Evolutionary conservation across 2,888 invertebrate genomes (phyloP).

Genomic region (Chrysomela aeneicollis): DNA sequence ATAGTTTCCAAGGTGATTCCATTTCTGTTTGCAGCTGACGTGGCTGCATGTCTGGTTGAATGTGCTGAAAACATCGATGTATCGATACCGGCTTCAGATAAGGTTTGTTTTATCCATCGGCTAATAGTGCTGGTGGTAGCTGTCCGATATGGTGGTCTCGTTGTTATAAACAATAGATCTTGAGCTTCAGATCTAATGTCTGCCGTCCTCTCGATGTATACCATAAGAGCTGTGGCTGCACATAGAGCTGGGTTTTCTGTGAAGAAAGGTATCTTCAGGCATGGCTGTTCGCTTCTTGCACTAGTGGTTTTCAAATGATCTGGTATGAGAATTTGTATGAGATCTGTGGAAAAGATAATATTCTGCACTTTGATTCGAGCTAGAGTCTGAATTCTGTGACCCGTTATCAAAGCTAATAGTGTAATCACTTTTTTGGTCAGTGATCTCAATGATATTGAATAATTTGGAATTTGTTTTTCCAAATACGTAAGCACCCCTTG

Average conservation of each 20-base stretch:
- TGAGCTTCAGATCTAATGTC: constrained; percentile 6
- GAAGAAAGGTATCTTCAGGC: constrained; percentile 33
- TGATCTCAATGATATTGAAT: too few relatives aligned
- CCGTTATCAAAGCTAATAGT: too few relatives aligned
- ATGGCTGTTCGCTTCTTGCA: constrained; percentile 8
- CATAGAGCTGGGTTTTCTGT: constrained; percentile 36
- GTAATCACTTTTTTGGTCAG: too few relatives aligned
- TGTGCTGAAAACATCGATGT: constrained; percentile 25
- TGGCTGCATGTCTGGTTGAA: constrained; percentile 32
- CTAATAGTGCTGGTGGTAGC: constrained; percentile 38
- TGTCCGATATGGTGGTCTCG: constrained; percentile 25
- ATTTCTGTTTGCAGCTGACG: constrained; percentile 23
- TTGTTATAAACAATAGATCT: constrained; percentile 18
- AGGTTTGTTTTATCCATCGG: constrained; percentile 38
- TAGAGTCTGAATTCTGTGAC: constrained; percentile 22
- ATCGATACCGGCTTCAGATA: constrained; percentile 37
- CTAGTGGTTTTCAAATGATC: constrained; percentile 15
- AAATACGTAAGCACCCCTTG: background rate
- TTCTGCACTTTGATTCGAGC: constrained; percentile 35
- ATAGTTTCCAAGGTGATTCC: constrained; percentile 27
- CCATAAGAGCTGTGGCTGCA: constrained; percentile 28
- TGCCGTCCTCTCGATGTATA: constrained; percentile 29
- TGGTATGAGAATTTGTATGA: constrained; percentile 3
- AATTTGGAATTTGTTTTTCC: too few relatives aligned
- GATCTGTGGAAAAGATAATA: background rate